phyloP scores from a whole-genome alignment of 2,888 invertebrate species.

The Platypus cylindrus region DNA sequence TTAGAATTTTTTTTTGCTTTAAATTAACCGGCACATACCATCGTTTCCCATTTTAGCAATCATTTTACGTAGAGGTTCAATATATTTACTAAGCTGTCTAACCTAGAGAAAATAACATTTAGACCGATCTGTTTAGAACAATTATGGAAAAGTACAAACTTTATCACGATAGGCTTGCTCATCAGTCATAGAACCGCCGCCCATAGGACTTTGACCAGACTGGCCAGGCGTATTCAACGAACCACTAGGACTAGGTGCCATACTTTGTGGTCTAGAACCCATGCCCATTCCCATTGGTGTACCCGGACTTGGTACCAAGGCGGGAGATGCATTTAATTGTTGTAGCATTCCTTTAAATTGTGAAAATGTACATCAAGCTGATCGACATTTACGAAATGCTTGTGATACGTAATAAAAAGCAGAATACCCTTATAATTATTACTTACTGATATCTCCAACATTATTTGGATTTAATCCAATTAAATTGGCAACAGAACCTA shows the following conservation, averaged over 20 bases:
- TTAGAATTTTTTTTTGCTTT: constrained; percentile 1
- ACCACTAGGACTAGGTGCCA: constrained; percentile 72
- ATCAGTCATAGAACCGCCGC: constrained; percentile 55
- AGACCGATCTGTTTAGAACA: too few species aligned
- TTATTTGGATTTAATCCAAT: too few species aligned
- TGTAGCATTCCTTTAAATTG: constrained; percentile 20
- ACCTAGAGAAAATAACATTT: constrained; percentile 8
- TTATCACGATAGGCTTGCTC: constrained; percentile 89
- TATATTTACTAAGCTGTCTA: constrained; percentile 83
- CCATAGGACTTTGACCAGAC: constrained; percentile 40
- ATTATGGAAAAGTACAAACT: too few species aligned
- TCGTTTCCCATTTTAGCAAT: constrained; percentile 78
- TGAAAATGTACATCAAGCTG: neutral
- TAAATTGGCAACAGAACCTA: constrained; percentile 78
- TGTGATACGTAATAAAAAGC: too few species aligned
- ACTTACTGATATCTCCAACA: constrained; percentile 81
- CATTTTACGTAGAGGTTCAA: constrained; percentile 84
- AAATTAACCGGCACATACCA: constrained; percentile 40
- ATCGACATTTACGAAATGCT: too few species aligned
- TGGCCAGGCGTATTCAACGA: constrained; percentile 65
- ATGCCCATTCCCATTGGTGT: constrained; percentile 49
- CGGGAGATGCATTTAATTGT: constrained; percentile 51
- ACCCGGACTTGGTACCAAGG: constrained; percentile 52
- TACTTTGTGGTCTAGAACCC: constrained; percentile 46
- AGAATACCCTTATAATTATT: too few species aligned